Evolutionary conservation across 2,797 vertebrate species (phyloP).

Genomic region (Gouania willdenowi): DNA sequence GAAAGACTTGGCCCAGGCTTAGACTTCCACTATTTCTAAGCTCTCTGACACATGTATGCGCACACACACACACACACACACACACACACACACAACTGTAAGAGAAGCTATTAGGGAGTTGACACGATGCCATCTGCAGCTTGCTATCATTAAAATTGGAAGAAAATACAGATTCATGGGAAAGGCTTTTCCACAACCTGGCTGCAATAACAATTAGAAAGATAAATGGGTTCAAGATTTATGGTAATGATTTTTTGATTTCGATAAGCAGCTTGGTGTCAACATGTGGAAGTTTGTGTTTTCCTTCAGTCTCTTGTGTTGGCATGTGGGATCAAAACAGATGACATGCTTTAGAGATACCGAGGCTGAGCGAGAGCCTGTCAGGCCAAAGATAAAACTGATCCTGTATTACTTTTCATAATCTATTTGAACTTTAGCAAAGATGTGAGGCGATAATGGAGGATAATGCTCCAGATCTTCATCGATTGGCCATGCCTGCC

Average conservation of each 20-base stretch:
- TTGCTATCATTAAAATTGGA: slow-evolving; percentile 44
- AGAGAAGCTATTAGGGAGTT: slow-evolving; percentile 53
- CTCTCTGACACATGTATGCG: not conserved
- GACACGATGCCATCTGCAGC: slow-evolving; percentile 57
- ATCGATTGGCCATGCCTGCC: slow-evolving; percentile 53
- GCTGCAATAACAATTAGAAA: slow-evolving; percentile 48
- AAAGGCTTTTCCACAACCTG: slow-evolving; percentile 49
- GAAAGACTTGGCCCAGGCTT: slow-evolving; percentile 35
- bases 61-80: not conserved
- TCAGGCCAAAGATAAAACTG: slow-evolving; percentile 38
- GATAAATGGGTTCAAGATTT: slow-evolving; percentile 58
- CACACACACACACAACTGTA: slow-evolving; percentile 20
- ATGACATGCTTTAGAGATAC: slow-evolving; percentile 16
- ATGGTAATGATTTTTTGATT: slow-evolving; percentile 52
- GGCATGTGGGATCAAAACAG: slow-evolving; percentile 19
- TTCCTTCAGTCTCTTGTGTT: slow-evolving; percentile 17
- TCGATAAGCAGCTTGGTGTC: slow-evolving; percentile 18
- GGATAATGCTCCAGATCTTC: slow-evolving; percentile 45
- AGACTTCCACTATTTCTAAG: slow-evolving; percentile 37
- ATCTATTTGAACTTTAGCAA: slow-evolving; percentile 61
- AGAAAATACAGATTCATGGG: slow-evolving; percentile 54
- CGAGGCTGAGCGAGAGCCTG: slow-evolving; percentile 14
- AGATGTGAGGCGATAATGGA: slow-evolving; percentile 50
- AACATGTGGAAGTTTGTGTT: not conserved
- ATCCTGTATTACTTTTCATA: slow-evolving; percentile 59